Evolutionary conservation across 2,113 vertebrate species (phyloP).

Genomic region (Chaetura pelagica): DNA sequence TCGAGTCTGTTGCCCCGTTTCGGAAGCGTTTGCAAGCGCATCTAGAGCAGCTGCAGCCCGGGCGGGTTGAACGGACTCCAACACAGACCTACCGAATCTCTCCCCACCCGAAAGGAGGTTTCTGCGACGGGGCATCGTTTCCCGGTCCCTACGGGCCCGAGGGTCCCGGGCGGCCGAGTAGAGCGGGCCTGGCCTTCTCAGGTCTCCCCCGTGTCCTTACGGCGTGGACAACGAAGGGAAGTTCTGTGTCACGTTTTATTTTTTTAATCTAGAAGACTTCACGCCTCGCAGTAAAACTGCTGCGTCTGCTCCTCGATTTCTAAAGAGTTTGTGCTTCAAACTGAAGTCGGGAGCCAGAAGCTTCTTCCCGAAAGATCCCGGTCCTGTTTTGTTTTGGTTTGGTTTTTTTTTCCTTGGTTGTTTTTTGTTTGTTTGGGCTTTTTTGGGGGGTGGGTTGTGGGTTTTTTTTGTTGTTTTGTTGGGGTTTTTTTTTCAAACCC

Average conservation of each 20-base stretch:
- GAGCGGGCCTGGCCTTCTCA: not conserved
- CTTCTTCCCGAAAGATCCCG: not conserved
- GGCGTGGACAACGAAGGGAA: not conserved
- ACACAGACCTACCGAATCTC: not conserved
- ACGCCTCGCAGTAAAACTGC: not conserved
- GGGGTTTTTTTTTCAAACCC: not conserved
- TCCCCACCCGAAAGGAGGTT: not conserved
- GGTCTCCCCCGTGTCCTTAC: no score
- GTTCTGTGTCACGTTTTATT: not conserved
- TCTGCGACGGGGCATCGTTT: not conserved
- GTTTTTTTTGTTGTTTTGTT: no score
- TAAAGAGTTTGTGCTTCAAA: not conserved
- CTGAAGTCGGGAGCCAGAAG: not conserved
- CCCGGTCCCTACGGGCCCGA: not conserved
- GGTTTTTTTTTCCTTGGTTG: no score
- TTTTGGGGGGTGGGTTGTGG: no score
- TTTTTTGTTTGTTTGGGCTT: not conserved
- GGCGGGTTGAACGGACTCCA: not conserved
- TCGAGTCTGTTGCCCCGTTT: not conserved
- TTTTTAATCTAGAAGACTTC: not conserved
- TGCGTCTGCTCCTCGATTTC: not conserved
- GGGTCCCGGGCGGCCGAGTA: not conserved
- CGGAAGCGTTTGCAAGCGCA: not conserved
- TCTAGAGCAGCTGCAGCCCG: not conserved
- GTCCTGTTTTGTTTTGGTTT: not conserved